phyloP scores from a whole-genome alignment of 2,888 invertebrate species.

The Brachylomia viminalis region DNA sequence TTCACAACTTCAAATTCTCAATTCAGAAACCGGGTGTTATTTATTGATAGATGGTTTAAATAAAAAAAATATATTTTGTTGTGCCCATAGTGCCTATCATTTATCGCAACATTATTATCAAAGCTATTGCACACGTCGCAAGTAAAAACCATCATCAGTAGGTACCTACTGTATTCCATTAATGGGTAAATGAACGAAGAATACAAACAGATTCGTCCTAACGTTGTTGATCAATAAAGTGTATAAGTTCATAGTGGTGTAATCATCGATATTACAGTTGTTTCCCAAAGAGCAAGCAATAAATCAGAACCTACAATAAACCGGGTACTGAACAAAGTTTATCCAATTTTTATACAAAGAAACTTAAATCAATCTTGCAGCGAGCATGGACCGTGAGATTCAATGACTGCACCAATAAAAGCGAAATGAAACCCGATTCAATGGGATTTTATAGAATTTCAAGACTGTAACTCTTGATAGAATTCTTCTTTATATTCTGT shows the following conservation, averaged over 20 bases:
- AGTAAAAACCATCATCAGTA: background rate
- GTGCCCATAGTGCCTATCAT: background rate
- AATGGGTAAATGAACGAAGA: background rate
- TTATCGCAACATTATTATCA: background rate
- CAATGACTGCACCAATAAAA: slow-evolving; percentile 68
- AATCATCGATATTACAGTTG: slow-evolving; percentile 25
- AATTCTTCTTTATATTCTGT: slow-evolving; percentile 57
- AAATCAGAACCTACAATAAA: slow-evolving; percentile 44
- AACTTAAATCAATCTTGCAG: slow-evolving; percentile 64
- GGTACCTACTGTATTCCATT: background rate
- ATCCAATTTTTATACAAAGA: slow-evolving; percentile 63
- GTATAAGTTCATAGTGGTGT: background rate
- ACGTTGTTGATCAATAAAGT: background rate
- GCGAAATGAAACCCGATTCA: slow-evolving; percentile 64
- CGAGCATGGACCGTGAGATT: slow-evolving; percentile 54
- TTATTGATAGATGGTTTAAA: background rate
- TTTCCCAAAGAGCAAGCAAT: slow-evolving; percentile 34
- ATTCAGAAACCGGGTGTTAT: background rate
- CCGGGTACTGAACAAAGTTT: slow-evolving; percentile 43
- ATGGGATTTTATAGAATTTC: slow-evolving; percentile 66
- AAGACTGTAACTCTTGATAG: slow-evolving; percentile 66
- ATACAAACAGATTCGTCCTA: background rate
- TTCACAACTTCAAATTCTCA: background rate
- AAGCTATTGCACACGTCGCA: background rate
- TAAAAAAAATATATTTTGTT: background rate